Base-by-base conservation (phyloP, 2,888 invertebrate genomes). In the Oligia strigilis region DNA sequence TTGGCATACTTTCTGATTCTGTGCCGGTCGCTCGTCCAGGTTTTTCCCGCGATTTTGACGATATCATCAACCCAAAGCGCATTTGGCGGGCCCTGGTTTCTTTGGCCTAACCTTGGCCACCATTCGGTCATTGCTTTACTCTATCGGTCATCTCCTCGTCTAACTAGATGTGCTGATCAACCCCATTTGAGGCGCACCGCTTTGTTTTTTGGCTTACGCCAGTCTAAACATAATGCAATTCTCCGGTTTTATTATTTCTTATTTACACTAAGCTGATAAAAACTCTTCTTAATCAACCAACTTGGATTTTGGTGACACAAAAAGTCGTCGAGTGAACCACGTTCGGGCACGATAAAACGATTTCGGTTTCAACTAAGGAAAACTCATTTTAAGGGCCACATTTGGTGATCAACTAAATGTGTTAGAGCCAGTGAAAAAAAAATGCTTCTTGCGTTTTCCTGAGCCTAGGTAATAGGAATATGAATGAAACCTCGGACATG, bases 341-440 rank as follows among this genome's bases (percentile, higher is more conserved):
- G 67, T 80, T 79, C 40, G 62, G 72, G 40, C 66, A 65, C 71
- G 82, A 77, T 88, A 87, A 90, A 87, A 75, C 80, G 85, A 82
- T 82, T 87, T 83, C 80, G 75, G 83, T 77, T 80, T 85, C 78
- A 81, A 77, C 75, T 67, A 70, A 77, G 72, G 75, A 69, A 79
- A 86, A 80, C 86, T 87, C 84, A 76, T 86, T 88, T 83, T 75
- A 65, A 70, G 89, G 90, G 86, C 87, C 80, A 82, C 88, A 87
- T 83, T 29, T 84, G 83, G 87, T 79, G 79, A 88, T 83, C 58
- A 74, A 83, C 46, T 76, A 69, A 90, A 85, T 81, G 83, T 74
- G 82, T 87, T 85, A 46, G 46, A 66, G 78, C 75, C 70, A 76
- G 52, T 67, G 72, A 52, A 77, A 80, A 82, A 83, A 78, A 55